Evolutionary conservation across 2,888 invertebrate species (phyloP).

Genomic region (Perizoma affinitatum): DNA sequence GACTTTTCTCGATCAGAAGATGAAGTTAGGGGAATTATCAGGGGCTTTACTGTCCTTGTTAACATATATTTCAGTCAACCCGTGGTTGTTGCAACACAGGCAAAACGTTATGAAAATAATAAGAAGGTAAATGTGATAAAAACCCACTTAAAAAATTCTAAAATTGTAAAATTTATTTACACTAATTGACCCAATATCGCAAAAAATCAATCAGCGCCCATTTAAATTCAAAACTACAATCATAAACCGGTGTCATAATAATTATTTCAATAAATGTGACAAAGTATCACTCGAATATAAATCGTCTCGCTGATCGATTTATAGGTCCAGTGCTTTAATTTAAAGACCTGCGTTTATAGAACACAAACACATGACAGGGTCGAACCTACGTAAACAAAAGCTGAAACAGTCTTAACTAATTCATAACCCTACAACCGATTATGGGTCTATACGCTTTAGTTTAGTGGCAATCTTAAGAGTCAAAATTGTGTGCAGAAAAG

Average conservation of each 20-base stretch:
- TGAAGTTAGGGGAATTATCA: too few species aligned
- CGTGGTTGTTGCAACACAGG: not conserved
- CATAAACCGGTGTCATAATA: constrained; percentile 50
- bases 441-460: constrained; percentile 30
- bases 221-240: constrained; percentile 39
- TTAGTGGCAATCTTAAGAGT: constrained; percentile 37
- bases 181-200: not conserved
- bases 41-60: not conserved
- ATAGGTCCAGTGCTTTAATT: constrained; percentile 68
- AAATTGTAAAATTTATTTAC: not conserved
- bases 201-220: constrained; percentile 34
- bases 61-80: not conserved
- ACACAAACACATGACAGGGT: constrained; percentile 67
- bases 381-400: constrained; percentile 35
- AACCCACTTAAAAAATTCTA: too few species aligned
- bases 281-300: constrained; percentile 70
- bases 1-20: too few species aligned
- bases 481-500: constrained; percentile 51
- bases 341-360: constrained; percentile 66
- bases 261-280: constrained; percentile 65
- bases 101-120: not conserved
- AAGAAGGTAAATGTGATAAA: too few species aligned
- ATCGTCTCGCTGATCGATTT: constrained; percentile 66
- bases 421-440: constrained; percentile 37
- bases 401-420: constrained; percentile 41